Base-by-base conservation (phyloP, 2,888 invertebrate species). In the Pardosa pseudoannulata region DNA sequence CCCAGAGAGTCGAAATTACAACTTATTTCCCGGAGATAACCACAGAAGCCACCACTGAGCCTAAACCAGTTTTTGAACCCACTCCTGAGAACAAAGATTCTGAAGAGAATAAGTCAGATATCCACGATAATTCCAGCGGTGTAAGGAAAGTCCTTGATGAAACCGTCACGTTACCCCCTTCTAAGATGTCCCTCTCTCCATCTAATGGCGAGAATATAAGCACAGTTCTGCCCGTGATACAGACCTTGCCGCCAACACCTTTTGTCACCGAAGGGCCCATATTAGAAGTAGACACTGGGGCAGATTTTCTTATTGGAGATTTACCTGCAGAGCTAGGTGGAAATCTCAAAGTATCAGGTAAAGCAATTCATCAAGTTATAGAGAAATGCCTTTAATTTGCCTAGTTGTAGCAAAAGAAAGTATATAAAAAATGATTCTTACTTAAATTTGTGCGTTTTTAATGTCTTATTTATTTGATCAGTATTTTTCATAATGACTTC, bases 301-400 rank as follows among this genome's bases (percentile, higher is more conserved):
- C 32, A 1, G 31, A 71, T n/a, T 32, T 70, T n/a, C 76, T 72
- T 32, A 0, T 75, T 1, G 56, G 56, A 27, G 79, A 70, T 5
- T 28, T 74, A 19, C 68, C 79, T 2, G 73, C 87, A 5, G 87
- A 87, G 9, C 50, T 87, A 16, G 79, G 89, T 70, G 89, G 89
- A 41, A 73, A 83, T 32, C 76, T 89, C 11, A 83, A 85, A 78
- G 87, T 89, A 27, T 89, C 89, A 56, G 88, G 89, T 89, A 83
- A 70, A 9, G n/a, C n/a, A n/a, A n/a, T n/a, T n/a, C n/a, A n/a
- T n/a, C n/a, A n/a, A n/a, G n/a, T n/a, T n/a, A n/a, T n/a, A n/a
- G n/a, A n/a, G n/a, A n/a, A n/a, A n/a, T n/a, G n/a, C n/a, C n/a
- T n/a, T n/a, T n/a, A n/a, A n/a, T n/a, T n/a, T n/a, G n/a, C n/a